A percentile compares a stretch with the other conserved stretches of the same genome.
Evolutionary conservation across 2,888 invertebrate genomes (phyloP).

Genomic region (Allygus modestus): DNA sequence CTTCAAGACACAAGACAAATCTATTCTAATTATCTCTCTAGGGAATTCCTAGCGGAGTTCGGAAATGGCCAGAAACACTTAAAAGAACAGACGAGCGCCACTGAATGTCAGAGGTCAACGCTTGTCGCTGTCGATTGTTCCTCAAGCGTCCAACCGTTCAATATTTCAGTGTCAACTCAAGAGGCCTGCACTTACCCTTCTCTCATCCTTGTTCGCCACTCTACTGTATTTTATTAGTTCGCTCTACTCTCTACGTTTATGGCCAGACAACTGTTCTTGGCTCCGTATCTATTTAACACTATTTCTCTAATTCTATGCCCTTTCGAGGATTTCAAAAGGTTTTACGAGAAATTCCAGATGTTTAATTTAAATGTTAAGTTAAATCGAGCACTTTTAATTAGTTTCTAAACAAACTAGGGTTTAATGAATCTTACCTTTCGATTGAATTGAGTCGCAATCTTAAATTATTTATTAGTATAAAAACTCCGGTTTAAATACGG

Average conservation of each 20-base stretch:
- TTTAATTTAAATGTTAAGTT: too few species aligned
- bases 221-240: background rate
- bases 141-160: background rate
- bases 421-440: too few species aligned
- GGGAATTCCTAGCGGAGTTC: background rate
- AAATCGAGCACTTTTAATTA: too few species aligned
- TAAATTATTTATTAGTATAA: too few species aligned
- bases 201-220: background rate
- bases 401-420: too few species aligned
- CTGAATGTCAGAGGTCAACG: background rate
- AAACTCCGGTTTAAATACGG: too few species aligned
- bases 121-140: background rate
- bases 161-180: conserved; percentile 11
- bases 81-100: background rate
- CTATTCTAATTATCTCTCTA: background rate
- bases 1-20: background rate
- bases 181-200: background rate
- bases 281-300: too few species aligned
- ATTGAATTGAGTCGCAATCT: too few species aligned
- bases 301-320: too few species aligned
- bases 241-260: background rate
- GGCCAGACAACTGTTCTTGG: too few species aligned
- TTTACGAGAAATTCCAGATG: too few species aligned
- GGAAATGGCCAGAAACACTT: background rate
- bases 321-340: too few species aligned